Evolutionary conservation across 92 coral and sea anemone species (phyloP).

Genomic region (Isaurus tuberculatus): DNA sequence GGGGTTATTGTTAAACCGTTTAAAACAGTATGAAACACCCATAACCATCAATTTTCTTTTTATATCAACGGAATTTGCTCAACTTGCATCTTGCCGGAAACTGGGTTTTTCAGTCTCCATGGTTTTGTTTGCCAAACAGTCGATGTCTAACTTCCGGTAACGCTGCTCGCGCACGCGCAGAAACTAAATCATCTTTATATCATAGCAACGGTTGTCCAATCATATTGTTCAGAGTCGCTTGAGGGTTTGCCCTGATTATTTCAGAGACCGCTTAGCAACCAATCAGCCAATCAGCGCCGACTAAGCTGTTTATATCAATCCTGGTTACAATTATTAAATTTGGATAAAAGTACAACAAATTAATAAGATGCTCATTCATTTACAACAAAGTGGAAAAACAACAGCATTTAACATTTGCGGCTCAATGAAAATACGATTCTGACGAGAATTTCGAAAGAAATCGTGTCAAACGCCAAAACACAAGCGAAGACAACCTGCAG

Average conservation of each 20-base stretch:
- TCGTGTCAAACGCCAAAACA: background rate
- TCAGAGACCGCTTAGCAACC: conserved; percentile 72
- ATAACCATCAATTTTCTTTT: too few species aligned
- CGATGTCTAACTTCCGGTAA: background rate
- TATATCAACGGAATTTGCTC: too few species aligned
- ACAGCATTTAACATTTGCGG: background rate
- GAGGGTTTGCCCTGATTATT: conserved; percentile 66
- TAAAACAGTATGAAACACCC: too few species aligned
- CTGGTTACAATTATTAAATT: conserved; percentile 79
- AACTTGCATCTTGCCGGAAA: conserved; percentile 3
- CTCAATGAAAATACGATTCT: background rate
- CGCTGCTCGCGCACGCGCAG: conserved; percentile 59
- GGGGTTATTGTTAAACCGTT: too few species aligned
- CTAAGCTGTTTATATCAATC: conserved; percentile 74
- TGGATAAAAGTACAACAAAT: conserved; percentile 61
- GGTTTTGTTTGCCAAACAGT: conserved; percentile 23
- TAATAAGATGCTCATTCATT: conserved; percentile 78
- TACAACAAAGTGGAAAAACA: background rate
- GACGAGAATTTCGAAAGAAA: background rate
- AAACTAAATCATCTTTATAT: conserved; percentile 67
- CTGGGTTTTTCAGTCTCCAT: background rate
- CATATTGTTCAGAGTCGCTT: conserved; percentile 68
- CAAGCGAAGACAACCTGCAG: background rate
- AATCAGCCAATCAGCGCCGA: conserved; percentile 73
- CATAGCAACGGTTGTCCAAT: conserved; percentile 84